Percentiles rank a stretch among this genome's conserved stretches.
Conservation (phyloP, 1,140 invertebrate genomes). For the Platorchestia sp. region DNA sequence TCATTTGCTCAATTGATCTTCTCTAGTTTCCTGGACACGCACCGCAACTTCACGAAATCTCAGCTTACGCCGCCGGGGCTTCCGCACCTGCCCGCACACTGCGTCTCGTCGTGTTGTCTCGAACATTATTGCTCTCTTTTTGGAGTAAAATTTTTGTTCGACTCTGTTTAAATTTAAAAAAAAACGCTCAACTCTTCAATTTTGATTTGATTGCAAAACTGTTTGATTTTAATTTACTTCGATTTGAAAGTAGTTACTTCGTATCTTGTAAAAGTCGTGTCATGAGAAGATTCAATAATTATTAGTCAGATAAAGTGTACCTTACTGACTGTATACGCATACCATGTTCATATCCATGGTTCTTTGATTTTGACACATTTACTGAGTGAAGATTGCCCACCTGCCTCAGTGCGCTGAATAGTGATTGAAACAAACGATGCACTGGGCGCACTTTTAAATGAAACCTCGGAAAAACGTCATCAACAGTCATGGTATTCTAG, state of each 20-base stretch:
- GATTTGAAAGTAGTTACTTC: background rate
- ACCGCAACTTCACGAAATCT: background rate
- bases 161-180: background rate
- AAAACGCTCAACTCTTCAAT: background rate
- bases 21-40: background rate
- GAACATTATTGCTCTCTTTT: background rate
- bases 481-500: no score
- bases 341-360: no score
- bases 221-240: background rate
- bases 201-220: background rate
- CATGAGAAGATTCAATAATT: background rate
- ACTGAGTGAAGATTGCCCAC: no score
- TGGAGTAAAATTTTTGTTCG: background rate
- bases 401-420: no score
- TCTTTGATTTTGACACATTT: no score
- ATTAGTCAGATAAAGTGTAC: background rate
- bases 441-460: no score
- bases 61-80: background rate
- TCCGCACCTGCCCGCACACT: background rate
- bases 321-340: no score
- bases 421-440: no score
- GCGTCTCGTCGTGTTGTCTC: no score
- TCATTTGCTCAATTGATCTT: constrained; percentile 34
- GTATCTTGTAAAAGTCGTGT: background rate
- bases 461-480: no score